Evolutionary conservation across 2,888 invertebrate genomes (phyloP).

Genomic region (Emesis castigata): DNA sequence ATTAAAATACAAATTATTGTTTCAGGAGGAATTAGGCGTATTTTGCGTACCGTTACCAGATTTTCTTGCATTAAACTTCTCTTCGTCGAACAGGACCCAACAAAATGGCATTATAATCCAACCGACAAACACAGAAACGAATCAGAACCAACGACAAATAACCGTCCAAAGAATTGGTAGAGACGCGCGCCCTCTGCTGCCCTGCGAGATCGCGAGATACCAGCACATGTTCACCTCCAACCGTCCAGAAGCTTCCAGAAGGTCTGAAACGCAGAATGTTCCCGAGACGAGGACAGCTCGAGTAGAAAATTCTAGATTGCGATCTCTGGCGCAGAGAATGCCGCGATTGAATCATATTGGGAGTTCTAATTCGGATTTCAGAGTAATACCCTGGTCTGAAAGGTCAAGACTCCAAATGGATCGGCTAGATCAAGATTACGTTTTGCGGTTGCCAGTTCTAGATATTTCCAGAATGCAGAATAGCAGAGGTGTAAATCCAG

Average conservation of each 20-base stretch:
- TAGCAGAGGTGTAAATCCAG: constrained; percentile 70
- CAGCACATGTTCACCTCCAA: constrained; percentile 81
- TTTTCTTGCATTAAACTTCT: constrained; percentile 79
- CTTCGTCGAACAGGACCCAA: constrained; percentile 72
- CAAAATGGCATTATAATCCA: constrained; percentile 74
- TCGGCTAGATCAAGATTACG: constrained; percentile 78
- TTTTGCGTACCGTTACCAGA: constrained; percentile 83
- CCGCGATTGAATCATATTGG: constrained; percentile 76
- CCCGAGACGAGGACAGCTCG: constrained; percentile 71
- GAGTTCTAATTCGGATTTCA: constrained; percentile 70
- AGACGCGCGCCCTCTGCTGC: constrained; percentile 86
- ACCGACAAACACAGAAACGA: constrained; percentile 70
- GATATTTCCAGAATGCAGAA: constrained; percentile 76
- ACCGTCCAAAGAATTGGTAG: constrained; percentile 88
- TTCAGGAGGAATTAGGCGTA: constrained; percentile 83
- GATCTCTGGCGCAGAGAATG: constrained; percentile 78
- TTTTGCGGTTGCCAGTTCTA: constrained; percentile 77
- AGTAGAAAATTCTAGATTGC: constrained; percentile 76
- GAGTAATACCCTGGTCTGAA: constrained; percentile 79
- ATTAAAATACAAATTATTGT: constrained; percentile 19
- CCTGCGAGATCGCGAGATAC: constrained; percentile 84
- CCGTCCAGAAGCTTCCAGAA: constrained; percentile 68
- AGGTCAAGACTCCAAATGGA: constrained; percentile 72
- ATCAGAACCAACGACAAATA: constrained; percentile 80
- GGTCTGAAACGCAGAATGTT: constrained; percentile 72